Evolutionary conservation across 2,888 invertebrate species (phyloP).

Genomic region (Meganola albula): DNA sequence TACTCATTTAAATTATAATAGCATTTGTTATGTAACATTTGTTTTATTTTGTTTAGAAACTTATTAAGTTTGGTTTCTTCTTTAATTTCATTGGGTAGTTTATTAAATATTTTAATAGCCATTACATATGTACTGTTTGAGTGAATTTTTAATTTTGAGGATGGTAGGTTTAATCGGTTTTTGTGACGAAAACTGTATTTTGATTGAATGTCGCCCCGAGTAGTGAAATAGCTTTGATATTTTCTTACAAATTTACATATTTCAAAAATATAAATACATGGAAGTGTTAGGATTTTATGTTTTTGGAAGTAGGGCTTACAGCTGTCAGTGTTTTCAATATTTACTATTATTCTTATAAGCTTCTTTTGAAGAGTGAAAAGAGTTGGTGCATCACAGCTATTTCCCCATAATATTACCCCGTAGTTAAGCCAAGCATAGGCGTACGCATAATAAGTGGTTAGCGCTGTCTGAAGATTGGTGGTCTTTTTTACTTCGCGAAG

Average conservation of each 20-base stretch:
- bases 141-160: too few species aligned
- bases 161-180: too few species aligned
- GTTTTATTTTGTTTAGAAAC: too few species aligned
- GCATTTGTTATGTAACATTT: too few species aligned
- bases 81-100: too few species aligned
- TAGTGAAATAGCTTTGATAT: too few species aligned
- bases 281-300: not conserved
- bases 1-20: too few species aligned
- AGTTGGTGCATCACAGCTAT: not conserved
- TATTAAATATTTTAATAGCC: too few species aligned
- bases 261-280: not conserved
- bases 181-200: too few species aligned
- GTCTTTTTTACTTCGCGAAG: constrained; percentile 8
- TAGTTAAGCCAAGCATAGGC: constrained; percentile 9
- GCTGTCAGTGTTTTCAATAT: not conserved
- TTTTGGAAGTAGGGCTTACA: not conserved
- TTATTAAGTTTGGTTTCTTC: too few species aligned
- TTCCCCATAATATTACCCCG: not conserved
- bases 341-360: not conserved
- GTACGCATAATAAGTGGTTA: constrained; percentile 11
- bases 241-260: constrained; percentile 1
- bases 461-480: constrained; percentile 7
- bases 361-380: not conserved
- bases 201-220: too few species aligned
- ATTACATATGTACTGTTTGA: too few species aligned